Conservation (phyloP, 2,113 vertebrate species). For the Bubo scandiacus region DNA sequence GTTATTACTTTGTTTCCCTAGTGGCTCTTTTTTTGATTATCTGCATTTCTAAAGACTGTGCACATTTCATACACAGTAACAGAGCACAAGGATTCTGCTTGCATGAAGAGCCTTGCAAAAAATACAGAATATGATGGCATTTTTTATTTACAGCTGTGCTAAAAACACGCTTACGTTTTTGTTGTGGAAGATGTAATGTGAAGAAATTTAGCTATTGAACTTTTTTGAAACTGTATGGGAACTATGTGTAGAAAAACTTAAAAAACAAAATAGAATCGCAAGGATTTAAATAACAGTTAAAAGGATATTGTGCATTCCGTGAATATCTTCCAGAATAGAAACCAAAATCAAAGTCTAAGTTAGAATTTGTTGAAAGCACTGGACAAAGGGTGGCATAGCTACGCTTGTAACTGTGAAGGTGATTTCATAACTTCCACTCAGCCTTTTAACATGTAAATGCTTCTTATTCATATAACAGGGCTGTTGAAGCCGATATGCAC, state of each 20-base stretch:
- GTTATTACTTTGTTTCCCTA: conserved; percentile 60
- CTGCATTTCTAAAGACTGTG: conserved; percentile 53
- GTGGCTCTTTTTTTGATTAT: conserved; percentile 64
- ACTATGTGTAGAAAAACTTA: background rate
- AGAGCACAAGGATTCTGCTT: background rate
- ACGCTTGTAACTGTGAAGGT: background rate
- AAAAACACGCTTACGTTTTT: background rate
- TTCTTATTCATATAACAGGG: background rate
- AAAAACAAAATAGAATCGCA: background rate
- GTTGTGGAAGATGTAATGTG: background rate
- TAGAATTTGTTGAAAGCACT: background rate
- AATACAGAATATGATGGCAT: background rate
- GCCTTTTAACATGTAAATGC: rapidly evolving
- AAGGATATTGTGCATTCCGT: background rate
- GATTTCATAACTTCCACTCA: background rate
- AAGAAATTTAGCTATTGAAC: background rate
- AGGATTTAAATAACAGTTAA: background rate
- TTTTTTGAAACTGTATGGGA: background rate
- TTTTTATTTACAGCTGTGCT: background rate
- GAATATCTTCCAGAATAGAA: background rate
- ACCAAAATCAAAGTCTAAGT: background rate
- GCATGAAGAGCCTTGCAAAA: background rate
- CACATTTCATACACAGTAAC: background rate
- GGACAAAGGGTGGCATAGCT: background rate
- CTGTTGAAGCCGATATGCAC: background rate